These are phyloP conservation scores for Heteractis magnifica DNA, from an alignment of 92 coral and sea anemone species.

Conservation along the genomic window DNA sequence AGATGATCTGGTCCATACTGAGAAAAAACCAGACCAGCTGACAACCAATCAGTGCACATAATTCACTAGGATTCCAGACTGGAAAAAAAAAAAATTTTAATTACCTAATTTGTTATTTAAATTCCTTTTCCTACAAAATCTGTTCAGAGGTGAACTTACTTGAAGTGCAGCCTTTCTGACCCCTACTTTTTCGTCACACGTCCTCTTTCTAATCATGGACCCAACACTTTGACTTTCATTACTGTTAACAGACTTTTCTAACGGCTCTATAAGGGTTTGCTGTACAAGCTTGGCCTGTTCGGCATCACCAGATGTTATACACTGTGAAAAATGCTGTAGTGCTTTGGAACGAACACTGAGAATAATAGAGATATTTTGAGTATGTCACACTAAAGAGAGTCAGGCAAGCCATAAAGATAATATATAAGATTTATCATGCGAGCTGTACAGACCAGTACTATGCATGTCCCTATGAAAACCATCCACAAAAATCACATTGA, in stretches of 20 bases:
- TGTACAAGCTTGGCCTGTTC: constrained; percentile 59
- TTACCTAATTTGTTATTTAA: too few relatives aligned
- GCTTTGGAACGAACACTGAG: constrained; percentile 95
- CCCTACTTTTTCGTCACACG: constrained; percentile 93
- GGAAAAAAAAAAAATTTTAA: too few relatives aligned
- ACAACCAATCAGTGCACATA: too few relatives aligned
- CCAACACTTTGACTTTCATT: constrained; percentile 52
- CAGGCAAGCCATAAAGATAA: too few relatives aligned
- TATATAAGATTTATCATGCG: too few relatives aligned
- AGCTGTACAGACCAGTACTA: too few relatives aligned
- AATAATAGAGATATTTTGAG: background rate
- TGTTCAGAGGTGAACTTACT: constrained; percentile 33
- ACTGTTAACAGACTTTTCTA: constrained; percentile 51
- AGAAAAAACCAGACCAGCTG: too few relatives aligned
- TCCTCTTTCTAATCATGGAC: constrained; percentile 81
- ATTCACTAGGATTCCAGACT: too few relatives aligned
- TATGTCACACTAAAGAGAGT: background rate
- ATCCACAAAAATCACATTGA: too few relatives aligned
- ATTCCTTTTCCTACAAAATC: background rate
- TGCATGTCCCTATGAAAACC: too few relatives aligned
- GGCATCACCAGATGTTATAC: constrained; percentile 64
- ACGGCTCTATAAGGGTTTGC: constrained; percentile 61
- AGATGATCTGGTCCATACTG: too few relatives aligned
- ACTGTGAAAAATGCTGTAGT: constrained; percentile 75
- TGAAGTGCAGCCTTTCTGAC: constrained; percentile 95